phyloP scores from a whole-genome alignment of 2,113 vertebrate genomes.

The Sinocyclocheilus rhinocerous region DNA sequence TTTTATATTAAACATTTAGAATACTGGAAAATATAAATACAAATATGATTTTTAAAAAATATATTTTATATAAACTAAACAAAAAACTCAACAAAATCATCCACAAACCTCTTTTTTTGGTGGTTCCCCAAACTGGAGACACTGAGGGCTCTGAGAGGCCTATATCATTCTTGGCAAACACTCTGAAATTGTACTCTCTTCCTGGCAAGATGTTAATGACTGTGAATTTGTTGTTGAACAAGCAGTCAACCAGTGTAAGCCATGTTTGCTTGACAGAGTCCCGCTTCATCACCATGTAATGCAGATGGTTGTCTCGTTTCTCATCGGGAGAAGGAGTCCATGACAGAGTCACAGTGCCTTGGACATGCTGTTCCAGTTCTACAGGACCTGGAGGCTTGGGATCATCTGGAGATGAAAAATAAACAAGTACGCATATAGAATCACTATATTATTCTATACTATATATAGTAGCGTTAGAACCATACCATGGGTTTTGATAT shows the following conservation, averaged over 20 bases:
- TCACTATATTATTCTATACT: no score
- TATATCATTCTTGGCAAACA: constrained; percentile 86
- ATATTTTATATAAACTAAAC: background rate
- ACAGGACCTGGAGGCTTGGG: constrained; percentile 84
- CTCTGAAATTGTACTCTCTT: constrained; percentile 85
- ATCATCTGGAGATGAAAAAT: constrained; percentile 71
- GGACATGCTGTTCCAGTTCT: constrained; percentile 79
- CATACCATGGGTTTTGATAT: no score
- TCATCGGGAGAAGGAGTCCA: constrained; percentile 88
- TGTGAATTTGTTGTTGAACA: constrained; percentile 88
- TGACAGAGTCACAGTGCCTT: constrained; percentile 81
- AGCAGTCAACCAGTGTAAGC: constrained; percentile 75
- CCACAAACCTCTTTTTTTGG: constrained; percentile 73
- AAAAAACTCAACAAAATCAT: background rate
- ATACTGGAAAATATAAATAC: background rate
- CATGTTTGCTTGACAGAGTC: constrained; percentile 79
- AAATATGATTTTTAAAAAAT: background rate
- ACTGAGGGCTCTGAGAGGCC: constrained; percentile 81
- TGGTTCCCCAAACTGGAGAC: constrained; percentile 77
- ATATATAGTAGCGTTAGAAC: background rate
- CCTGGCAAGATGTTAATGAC: constrained; percentile 80
- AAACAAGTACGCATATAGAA: background rate
- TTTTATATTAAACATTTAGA: background rate
- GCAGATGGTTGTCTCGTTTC: constrained; percentile 73
- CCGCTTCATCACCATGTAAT: constrained; percentile 81